Evolutionary conservation across 2,888 invertebrate genomes (phyloP).

Genomic region (Standfussiana lucernea): DNA sequence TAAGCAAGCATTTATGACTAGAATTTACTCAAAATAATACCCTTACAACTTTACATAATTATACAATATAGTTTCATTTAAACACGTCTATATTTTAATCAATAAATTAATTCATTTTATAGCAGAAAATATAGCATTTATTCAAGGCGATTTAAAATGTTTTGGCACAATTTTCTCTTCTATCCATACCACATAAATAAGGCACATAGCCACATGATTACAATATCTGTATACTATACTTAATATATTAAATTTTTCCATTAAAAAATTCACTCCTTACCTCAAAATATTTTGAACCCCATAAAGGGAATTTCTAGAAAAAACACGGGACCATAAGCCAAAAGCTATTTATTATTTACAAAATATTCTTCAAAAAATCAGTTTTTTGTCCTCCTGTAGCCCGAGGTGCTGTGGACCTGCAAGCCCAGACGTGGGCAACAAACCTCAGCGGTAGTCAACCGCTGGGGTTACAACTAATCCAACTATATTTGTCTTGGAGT

Average conservation of each 20-base stretch:
- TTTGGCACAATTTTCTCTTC: slow-evolving; percentile 78
- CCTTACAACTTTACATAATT: slow-evolving; percentile 61
- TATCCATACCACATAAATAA: slow-evolving; percentile 75
- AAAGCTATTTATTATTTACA: slow-evolving; percentile 70
- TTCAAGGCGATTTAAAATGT: slow-evolving; percentile 70
- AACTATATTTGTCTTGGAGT: slow-evolving; percentile 55
- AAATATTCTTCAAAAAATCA: slow-evolving; percentile 79
- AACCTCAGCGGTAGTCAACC: slow-evolving; percentile 81
- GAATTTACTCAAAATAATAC: slow-evolving; percentile 73
- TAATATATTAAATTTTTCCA: slow-evolving; percentile 54
- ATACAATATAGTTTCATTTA: slow-evolving; percentile 49
- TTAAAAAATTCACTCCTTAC: slow-evolving; percentile 66
- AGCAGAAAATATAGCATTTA: slow-evolving; percentile 67
- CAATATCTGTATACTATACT: slow-evolving; percentile 60
- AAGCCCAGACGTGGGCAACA: slow-evolving; percentile 72
- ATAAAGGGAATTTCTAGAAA: slow-evolving; percentile 54
- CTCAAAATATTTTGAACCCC: slow-evolving; percentile 61
- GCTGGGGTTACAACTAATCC: slow-evolving; percentile 77
- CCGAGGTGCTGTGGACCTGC: slow-evolving; percentile 64
- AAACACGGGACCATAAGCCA: slow-evolving; percentile 59
- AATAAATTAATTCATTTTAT: slow-evolving; percentile 62
- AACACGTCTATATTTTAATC: slow-evolving; percentile 52
- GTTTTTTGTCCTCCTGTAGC: slow-evolving; percentile 65
- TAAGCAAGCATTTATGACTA: slow-evolving; percentile 79
- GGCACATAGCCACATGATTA: slow-evolving; percentile 82